Evolutionary conservation across 2,113 vertebrate species (phyloP), one percentile per base, ranked within the genome.

Genomic region (Cinclus mexicanus): DNA sequence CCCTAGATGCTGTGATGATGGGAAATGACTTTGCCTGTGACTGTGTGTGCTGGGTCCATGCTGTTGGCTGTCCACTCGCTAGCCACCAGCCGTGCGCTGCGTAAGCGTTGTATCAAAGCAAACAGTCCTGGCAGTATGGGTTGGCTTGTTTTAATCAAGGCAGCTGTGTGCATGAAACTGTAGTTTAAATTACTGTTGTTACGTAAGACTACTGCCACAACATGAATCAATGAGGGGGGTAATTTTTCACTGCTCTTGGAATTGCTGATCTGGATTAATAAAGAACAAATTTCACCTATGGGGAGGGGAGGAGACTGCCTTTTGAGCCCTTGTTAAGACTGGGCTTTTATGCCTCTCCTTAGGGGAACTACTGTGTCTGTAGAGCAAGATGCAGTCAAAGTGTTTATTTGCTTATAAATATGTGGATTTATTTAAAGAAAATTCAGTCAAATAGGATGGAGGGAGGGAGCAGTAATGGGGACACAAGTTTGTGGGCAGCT

Each of bases 31-130:
- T 57, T 41, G 26, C 31, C 29, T 17, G 6, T 37, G 78, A 7
- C 42, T 2, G 1, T 46, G 46, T 47, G 22, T 35, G n/a, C 42
- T 15, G 49, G 21, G 49, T 21, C 35, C 0, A 0, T 26, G 33
- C 47, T 41, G 17, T 31, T 52, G 52, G 37, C 28, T 60, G 25
- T 21, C 24, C 29, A 11, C 50, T 65, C 37, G 4, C 59, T 23
- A 50, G 67, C 44, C 37, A 2, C 31, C 3, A 26, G 39, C 33
- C 1, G 0, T 8, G 23, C 0, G 0, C 2, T 3, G 13, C 19
- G n/a, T 20, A 7, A 50, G 35, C 2, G 2, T 35, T 29, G 3
- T 6, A 5, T 42, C 1, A 1, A 31, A 53, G 17, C 26, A n/a
- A 60, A 42, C 6, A 11, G 24, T 25, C 33, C n/a, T 70, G 72